phyloP scores from a whole-genome alignment of 2,113 vertebrate species.

The human (Homo sapiens) region GRCh38 chr9:8320501-8321000 shows the following conservation, averaged over 20 bases:
- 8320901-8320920: conserved; percentile 59
- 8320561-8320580: not conserved
- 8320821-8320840: conserved; percentile 39
- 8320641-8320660: not conserved
- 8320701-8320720: conserved; percentile 17
- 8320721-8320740: conserved; percentile 18
- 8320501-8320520: not conserved
- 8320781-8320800: conserved; percentile 36
- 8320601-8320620: not conserved
- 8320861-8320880: conserved; percentile 59
- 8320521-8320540: not conserved
- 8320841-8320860: conserved; percentile 49
- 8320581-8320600: not conserved
- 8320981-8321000: conserved; percentile 57
- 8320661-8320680: not conserved
- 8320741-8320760: conserved; percentile 21
- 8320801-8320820: conserved; percentile 57
- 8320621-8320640: conserved; percentile 7
- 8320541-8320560: not conserved
- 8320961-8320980: conserved; percentile 51
- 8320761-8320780: conserved; percentile 54
- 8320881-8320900: conserved; percentile 30
- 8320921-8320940: conserved; percentile 35
- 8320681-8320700: not conserved
- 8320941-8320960: conserved; percentile 62